Evolutionary conservation across 2,797 vertebrate genomes (phyloP).

Genomic region (Neoniphon sammara): DNA sequence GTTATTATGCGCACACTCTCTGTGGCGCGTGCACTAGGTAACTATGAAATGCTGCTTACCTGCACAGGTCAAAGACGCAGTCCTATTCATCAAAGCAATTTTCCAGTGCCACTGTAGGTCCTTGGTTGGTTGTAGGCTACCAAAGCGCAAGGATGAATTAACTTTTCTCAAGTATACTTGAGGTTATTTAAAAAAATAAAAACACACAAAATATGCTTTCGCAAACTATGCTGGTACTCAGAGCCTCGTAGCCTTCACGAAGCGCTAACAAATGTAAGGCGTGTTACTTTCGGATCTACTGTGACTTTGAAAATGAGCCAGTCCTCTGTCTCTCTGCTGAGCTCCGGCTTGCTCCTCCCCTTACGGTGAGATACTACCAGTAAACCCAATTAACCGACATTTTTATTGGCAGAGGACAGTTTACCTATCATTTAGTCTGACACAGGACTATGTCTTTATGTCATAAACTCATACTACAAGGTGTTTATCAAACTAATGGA

Average conservation of each 20-base stretch:
- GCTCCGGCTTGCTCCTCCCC: conserved; percentile 55
- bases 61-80: conserved; percentile 38
- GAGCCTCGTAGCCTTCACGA: background rate
- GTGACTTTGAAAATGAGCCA: background rate
- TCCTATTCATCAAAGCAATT: conserved; percentile 4
- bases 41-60: conserved; percentile 42
- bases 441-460: no score
- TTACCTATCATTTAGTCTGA: no score
- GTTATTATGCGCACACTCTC: background rate
- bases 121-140: background rate
- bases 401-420: no score
- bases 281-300: conserved; percentile 27
- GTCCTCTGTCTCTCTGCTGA: background rate
- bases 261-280: background rate
- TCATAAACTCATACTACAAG: no score
- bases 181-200: background rate
- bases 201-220: no score
- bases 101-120: background rate
- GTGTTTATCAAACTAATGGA: background rate
- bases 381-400: background rate
- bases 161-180: background rate
- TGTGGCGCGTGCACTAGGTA: no score
- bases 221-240: background rate
- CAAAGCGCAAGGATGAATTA: background rate
- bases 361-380: background rate